Evolutionary conservation across 2,888 invertebrate species (phyloP), one percentile per base, ranked within the genome.

Genomic region (Drosophila mayaguana): DNA sequence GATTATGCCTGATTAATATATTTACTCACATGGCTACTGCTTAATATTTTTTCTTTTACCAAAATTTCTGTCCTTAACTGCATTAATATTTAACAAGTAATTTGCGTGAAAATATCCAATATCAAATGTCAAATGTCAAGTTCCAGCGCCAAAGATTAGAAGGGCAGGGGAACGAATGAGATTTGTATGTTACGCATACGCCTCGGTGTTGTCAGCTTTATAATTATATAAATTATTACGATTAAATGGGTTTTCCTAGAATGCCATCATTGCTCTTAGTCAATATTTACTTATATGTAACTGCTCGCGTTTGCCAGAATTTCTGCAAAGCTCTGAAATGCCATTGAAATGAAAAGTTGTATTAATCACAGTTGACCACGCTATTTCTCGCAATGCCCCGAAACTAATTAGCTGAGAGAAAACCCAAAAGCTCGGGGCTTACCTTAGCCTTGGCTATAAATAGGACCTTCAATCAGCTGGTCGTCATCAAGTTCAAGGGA

Each of bases 401-500:
- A 42, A 70, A 50, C 53, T 32, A 81, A 75, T 66, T 74, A 43
- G 11, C 50, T 48, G 5, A 65, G 61, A 65, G 20, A 53, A 67
- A 71, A 40, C 8, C 25, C 43, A 25, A 20, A 55, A 50, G 20
- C 54, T 63, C 7, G n/a, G 28, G 16, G 2, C 11, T 50, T 59
- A 71, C 66, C 64, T 71, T 82, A 80, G 78, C 88, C 84, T 82
- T 81, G 84, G 51, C 72, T 84, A 80, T 69, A 75, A 56, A 65
- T 80, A 77, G 67, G 36, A 42, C 53, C 28, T 25, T 38, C 63
- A 76, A 64, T 65, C 67, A 67, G 63, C 60, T 59, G 32, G 67
- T 18, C 63, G 55, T 66, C 79, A 75, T 74, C 89, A 90, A 89
- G 89, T 90, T 90, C 90, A 90, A 89, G 89, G 86, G 80, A 80